A percentile compares a stretch with the other conserved stretches of the same genome.
These are phyloP conservation scores for Enteromius trimaculatus DNA, from an alignment of 2,797 vertebrate species.

Conservation along the genomic window DNA sequence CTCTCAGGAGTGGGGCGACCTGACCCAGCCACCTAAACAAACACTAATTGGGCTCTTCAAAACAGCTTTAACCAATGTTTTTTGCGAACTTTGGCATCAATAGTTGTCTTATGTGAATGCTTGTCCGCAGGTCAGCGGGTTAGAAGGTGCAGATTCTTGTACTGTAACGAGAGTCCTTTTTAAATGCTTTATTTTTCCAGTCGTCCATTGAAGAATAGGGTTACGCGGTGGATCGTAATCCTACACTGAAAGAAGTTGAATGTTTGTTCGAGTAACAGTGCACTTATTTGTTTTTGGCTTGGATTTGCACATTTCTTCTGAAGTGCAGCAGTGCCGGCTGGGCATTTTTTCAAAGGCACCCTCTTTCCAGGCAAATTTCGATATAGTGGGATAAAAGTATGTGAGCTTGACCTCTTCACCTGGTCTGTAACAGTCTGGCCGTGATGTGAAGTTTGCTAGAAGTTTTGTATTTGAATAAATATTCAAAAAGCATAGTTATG, in stretches of 20 bases:
- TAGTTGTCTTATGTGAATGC: not conserved
- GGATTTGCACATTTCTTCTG: slow-evolving; percentile 33
- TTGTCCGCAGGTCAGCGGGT: not conserved
- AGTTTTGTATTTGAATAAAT: slow-evolving; percentile 14
- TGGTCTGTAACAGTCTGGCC: not conserved
- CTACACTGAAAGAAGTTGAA: slow-evolving; percentile 9
- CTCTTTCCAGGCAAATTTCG: slow-evolving; percentile 20
- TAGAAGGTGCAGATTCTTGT: slow-evolving; percentile 8
- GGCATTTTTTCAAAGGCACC: slow-evolving; percentile 7
- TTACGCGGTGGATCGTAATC: slow-evolving; percentile 45
- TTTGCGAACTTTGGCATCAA: not conserved
- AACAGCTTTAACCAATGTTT: slow-evolving; percentile 2
- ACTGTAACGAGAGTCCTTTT: slow-evolving; percentile 12
- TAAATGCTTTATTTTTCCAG: slow-evolving; percentile 32
- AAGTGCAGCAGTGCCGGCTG: slow-evolving; percentile 25
- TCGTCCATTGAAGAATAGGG: slow-evolving; percentile 18
- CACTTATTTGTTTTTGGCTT: slow-evolving; percentile 20
- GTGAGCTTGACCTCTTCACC: not conserved
- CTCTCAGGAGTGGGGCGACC: slow-evolving; percentile 39
- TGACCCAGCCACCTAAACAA: slow-evolving; percentile 50
- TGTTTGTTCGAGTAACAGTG: slow-evolving; percentile 33
- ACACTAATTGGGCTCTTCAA: slow-evolving; percentile 29
- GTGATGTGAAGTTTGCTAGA: not conserved
- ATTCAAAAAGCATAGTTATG: not conserved
- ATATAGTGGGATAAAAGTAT: slow-evolving; percentile 28